A percentile compares a stretch with the other conserved stretches of the same genome.
Conservation (phyloP, 2,113 vertebrate genomes). For the Trogon melanurus region DNA sequence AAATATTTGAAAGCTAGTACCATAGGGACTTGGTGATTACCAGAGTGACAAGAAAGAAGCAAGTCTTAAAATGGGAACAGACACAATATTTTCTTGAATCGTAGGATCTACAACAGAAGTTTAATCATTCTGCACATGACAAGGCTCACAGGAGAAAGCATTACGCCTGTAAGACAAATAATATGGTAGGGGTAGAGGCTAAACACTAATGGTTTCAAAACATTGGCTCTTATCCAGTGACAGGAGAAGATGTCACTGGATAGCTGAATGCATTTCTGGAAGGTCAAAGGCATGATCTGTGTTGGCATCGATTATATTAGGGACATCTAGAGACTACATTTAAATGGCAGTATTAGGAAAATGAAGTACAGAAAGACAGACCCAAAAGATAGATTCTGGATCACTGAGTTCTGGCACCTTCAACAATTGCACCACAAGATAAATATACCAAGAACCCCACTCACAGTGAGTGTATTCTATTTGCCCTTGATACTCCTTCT, state of each 20-base stretch:
- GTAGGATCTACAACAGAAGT: neutral
- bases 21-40: neutral
- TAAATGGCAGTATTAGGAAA: neutral
- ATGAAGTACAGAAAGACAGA: neutral
- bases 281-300: neutral
- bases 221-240: neutral
- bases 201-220: neutral
- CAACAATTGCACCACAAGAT: neutral
- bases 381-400: neutral
- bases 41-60: neutral
- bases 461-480: neutral
- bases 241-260: neutral
- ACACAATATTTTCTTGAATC: neutral
- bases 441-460: neutral
- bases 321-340: neutral
- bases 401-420: neutral
- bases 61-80: neutral
- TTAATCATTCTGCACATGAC: neutral
- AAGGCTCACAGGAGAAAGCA: neutral
- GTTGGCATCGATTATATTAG: neutral
- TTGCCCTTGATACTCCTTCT: neutral
- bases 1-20: neutral
- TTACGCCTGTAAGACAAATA: neutral
- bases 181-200: neutral
- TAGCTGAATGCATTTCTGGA: neutral